Evolutionary conservation across 1,140 invertebrate genomes (phyloP).

Genomic region (Piezodorus guildinii): DNA sequence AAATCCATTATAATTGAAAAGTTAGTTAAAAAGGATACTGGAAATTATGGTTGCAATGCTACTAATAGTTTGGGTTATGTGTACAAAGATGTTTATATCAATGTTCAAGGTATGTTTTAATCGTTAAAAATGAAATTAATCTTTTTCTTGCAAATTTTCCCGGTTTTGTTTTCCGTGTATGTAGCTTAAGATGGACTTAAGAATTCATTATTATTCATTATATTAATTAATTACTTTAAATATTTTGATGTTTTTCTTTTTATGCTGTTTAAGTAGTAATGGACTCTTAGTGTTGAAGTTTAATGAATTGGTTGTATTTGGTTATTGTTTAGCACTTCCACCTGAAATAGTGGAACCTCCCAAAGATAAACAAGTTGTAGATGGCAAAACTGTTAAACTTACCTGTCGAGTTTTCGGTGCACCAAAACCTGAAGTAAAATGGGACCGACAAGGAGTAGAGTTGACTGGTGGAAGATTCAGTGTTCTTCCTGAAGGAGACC

Average conservation of each 20-base stretch:
- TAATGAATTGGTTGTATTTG: slow-evolving; percentile 18
- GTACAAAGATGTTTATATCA: slow-evolving; percentile 95
- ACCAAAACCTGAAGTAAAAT: slow-evolving; percentile 87
- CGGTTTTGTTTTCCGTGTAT: too few species aligned
- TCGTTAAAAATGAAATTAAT: background rate
- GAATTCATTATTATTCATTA: too few species aligned
- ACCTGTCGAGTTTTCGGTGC: slow-evolving; percentile 92
- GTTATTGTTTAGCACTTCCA: slow-evolving; percentile 52
- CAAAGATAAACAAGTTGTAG: slow-evolving; percentile 63
- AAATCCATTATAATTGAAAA: slow-evolving; percentile 74
- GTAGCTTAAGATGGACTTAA: too few species aligned
- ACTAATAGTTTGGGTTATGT: slow-evolving; percentile 96
- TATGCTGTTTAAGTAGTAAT: too few species aligned
- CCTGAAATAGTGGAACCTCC: slow-evolving; percentile 83
- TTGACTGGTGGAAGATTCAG: slow-evolving; percentile 73
- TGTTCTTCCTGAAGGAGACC: slow-evolving; percentile 61
- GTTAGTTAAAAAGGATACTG: slow-evolving; percentile 80
- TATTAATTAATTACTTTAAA: too few species aligned
- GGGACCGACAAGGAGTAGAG: slow-evolving; percentile 71
- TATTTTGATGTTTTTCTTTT: too few species aligned
- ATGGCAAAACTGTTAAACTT: slow-evolving; percentile 68
- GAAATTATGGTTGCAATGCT: slow-evolving; percentile 97
- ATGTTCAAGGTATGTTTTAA: slow-evolving; percentile 61
- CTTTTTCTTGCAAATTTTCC: too few species aligned
- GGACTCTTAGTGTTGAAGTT: background rate